These are phyloP conservation scores for Bellardia pandia DNA, from an alignment of 2,888 invertebrate genomes.

Conservation along the genomic window DNA sequence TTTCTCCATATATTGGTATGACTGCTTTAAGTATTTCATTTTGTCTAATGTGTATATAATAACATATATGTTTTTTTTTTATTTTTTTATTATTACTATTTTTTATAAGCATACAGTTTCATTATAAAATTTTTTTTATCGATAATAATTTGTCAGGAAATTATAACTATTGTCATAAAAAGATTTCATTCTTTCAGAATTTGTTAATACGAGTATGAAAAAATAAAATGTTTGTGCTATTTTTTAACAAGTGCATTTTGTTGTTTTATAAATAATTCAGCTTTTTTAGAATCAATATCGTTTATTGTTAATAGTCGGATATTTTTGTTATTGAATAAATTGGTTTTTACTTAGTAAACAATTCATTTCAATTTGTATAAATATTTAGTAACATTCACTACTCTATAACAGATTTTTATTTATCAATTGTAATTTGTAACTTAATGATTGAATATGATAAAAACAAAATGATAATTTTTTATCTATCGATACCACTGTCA, in stretches of 20 bases:
- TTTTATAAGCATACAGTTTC: slow-evolving; percentile 39
- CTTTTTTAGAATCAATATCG: slow-evolving; percentile 51
- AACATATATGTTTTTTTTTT: slow-evolving; percentile 28
- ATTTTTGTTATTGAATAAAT: slow-evolving; percentile 46
- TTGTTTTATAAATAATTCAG: slow-evolving; percentile 51
- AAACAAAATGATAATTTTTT: background rate
- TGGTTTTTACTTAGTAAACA: slow-evolving; percentile 62
- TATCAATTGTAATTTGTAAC: background rate
- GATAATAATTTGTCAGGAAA: slow-evolving; percentile 33
- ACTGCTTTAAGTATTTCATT: slow-evolving; percentile 31
- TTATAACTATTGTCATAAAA: slow-evolving; percentile 53
- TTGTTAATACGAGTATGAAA: slow-evolving; percentile 41
- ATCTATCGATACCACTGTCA: background rate
- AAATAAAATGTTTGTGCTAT: slow-evolving; percentile 67
- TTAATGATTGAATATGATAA: slow-evolving; percentile 15
- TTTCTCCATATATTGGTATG: slow-evolving; percentile 44
- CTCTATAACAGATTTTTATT: slow-evolving; percentile 68
- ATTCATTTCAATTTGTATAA: slow-evolving; percentile 60
- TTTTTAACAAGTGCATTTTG: slow-evolving; percentile 69
- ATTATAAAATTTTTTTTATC: slow-evolving; percentile 43
- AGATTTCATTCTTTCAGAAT: slow-evolving; percentile 43
- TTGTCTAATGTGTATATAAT: slow-evolving; percentile 40
- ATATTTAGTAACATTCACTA: slow-evolving; percentile 67
- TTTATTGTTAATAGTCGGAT: slow-evolving; percentile 26
- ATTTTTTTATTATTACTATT: slow-evolving; percentile 33